Percentiles rank a stretch among this genome's conserved stretches.
Evolutionary conservation across 1,140 invertebrate genomes (phyloP).

Genomic region (Plectrocnemia conspersa): DNA sequence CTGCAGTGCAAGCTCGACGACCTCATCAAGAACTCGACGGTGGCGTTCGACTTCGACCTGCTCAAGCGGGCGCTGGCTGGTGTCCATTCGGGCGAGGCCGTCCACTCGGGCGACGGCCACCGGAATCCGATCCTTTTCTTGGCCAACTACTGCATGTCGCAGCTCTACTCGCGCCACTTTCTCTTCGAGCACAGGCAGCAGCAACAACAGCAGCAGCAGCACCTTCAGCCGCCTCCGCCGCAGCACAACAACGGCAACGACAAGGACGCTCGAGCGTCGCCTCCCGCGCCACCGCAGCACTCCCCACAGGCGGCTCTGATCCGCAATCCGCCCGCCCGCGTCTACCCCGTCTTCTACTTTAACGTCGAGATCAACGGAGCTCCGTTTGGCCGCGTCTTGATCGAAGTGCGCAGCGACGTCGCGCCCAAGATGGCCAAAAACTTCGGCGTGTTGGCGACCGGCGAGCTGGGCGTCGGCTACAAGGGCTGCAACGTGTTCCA

Average conservation of each 20-base stretch:
- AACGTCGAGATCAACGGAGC: constrained; percentile 70
- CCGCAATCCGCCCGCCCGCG: constrained; percentile 48
- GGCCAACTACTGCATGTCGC: constrained; percentile 68
- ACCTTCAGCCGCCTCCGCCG: constrained; percentile 6
- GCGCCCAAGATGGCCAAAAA: constrained; percentile 90
- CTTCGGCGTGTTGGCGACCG: constrained; percentile 74
- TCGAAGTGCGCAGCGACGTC: constrained; percentile 77
- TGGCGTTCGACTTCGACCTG: constrained; percentile 61
- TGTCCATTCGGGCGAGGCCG: constrained; percentile 55
- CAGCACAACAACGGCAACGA: constrained; percentile 6
- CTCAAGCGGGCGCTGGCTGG: constrained; percentile 61
- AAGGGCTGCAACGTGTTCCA: constrained; percentile 76
- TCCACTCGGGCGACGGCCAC: constrained; percentile 40
- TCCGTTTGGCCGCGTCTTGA: constrained; percentile 68
- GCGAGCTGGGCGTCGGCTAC: constrained; percentile 73
- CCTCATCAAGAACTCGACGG: constrained; percentile 60
- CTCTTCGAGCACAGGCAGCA: constrained; percentile 36
- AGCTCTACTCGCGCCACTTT: constrained; percentile 65
- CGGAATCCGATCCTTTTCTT: constrained; percentile 66
- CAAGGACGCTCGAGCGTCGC: constrained; percentile 17
- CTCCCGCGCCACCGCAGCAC: constrained; percentile 35
- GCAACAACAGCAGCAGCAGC: not conserved
- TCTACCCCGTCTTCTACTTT: constrained; percentile 70
- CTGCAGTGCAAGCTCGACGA: constrained; percentile 68
- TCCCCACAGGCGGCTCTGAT: constrained; percentile 47